Base-by-base conservation (phyloP, 2,797 vertebrate genomes). In the Anguilla megastoma region DNA sequence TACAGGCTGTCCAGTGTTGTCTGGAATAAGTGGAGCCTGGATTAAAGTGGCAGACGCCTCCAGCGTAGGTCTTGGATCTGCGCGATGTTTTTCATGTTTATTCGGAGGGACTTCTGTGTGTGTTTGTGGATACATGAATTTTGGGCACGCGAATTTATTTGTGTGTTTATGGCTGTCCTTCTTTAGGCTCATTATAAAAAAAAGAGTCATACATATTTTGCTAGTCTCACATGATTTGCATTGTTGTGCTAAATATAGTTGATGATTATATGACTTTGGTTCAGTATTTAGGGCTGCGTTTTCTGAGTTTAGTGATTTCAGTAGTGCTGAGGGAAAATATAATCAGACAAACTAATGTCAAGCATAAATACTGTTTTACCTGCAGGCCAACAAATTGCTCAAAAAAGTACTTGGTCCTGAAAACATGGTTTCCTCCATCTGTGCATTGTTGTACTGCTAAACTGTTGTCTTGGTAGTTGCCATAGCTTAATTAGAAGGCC, bases 331-430 rank as follows among this genome's bases (percentile, higher is more conserved):
- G 80, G 21, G 4, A 84, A 54, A 54, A 54, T 27, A 54, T 14
- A 9, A 54, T 27, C 16, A 52, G n/a, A 52, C 14, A n/a, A 30
- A 52, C 24, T 27, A 54, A 48, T 54, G 48, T 14, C n/a, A 54
- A 27, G 41, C 48, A 50, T 52, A 83, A 33, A 83, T 27, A 83
- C 18, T n/a, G 45, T 50, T 50, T 6, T 50, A 24, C 24, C 36
- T 18, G 27, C 36, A 84, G 50, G 7, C 45, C 21, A 52, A 84
- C 48, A 52, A 84, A 52, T 52, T 84, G 7, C 50, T 84, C 3
- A n/a, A 83, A 83, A 83, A 83, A 50, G 48, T 21, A 83, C 80
- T 52, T 2, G 24, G 80, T 83, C 45, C 21, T 83, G 45, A 83
- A 83, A 83, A 50, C 80, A 41, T 6, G 18, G 74, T 79, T 79